Percentiles rank a stretch among this genome's conserved stretches.
Evolutionary conservation across 2,113 vertebrate genomes (phyloP).

Genomic region (Bos indicus): DNA sequence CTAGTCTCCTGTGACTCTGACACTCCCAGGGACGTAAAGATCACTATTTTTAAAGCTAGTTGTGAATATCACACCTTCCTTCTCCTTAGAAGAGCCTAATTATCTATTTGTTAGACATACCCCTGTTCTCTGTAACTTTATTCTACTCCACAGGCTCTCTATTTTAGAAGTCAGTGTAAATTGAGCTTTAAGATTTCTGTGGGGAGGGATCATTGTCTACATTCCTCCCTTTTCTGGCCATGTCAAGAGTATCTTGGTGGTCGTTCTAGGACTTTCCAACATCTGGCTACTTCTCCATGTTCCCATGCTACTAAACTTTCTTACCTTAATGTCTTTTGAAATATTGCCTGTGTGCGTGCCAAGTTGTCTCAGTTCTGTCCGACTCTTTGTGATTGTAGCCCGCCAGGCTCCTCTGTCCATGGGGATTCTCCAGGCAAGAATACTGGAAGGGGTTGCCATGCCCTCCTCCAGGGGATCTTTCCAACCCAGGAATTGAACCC

Average conservation of each 20-base stretch:
- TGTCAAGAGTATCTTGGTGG: not conserved
- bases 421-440: not conserved
- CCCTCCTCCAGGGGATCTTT: not conserved
- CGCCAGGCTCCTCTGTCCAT: not conserved
- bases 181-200: not conserved
- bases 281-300: not conserved
- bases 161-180: not conserved
- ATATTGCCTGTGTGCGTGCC: not conserved
- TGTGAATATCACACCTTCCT: not conserved
- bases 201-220: not conserved
- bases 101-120: not conserved
- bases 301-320: not conserved
- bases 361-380: not conserved
- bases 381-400: not conserved
- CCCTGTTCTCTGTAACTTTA: not conserved
- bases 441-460: not conserved
- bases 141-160: not conserved
- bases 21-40: not conserved
- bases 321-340: not conserved
- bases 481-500: not conserved
- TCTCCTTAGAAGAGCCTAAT: not conserved
- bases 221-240: not conserved
- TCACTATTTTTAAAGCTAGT: constrained; percentile 30
- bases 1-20: not conserved
- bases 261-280: not conserved